These are phyloP conservation scores for Hyalella azteca DNA, from an alignment of 2,888 invertebrate species.

Conservation along the genomic window DNA sequence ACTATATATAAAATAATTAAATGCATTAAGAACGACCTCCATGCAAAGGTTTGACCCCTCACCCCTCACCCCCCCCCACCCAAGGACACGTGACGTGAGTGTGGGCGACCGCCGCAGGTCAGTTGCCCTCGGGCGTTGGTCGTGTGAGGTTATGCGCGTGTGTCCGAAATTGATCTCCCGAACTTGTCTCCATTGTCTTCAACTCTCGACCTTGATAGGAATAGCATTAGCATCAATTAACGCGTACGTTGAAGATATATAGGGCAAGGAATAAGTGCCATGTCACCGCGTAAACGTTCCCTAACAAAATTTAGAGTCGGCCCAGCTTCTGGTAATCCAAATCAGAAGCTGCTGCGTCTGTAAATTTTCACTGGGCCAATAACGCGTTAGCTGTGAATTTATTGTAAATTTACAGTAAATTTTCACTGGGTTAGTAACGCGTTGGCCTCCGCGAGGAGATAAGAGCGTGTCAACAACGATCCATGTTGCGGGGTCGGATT, in stretches of 20 bases:
- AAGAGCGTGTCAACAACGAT: no score
- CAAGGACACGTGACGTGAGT: neutral
- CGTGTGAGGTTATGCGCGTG: neutral
- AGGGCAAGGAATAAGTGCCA: neutral
- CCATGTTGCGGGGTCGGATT: no score
- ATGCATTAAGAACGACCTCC: neutral
- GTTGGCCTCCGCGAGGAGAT: no score
- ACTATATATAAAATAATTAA: neutral
- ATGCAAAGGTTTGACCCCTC: neutral
- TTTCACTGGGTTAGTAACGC: no score
- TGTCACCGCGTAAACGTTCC: neutral
- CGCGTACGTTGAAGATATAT: neutral
- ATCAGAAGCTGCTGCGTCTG: no score
- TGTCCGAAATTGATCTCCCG: no score
- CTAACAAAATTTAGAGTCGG: neutral
- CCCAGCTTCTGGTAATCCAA: no score
- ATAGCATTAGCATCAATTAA: neutral
- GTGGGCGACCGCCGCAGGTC: neutral
- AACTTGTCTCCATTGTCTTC: neutral
- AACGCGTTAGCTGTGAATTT: no score
- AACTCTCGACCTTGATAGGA: neutral
- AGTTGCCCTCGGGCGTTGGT: slow-evolving; percentile 4
- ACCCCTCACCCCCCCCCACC: neutral
- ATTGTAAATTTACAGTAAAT: no score
- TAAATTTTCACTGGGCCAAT: no score